These are phyloP conservation scores for Artemia sinica DNA, from an alignment of 2,888 invertebrate species.

Conservation along the genomic window DNA sequence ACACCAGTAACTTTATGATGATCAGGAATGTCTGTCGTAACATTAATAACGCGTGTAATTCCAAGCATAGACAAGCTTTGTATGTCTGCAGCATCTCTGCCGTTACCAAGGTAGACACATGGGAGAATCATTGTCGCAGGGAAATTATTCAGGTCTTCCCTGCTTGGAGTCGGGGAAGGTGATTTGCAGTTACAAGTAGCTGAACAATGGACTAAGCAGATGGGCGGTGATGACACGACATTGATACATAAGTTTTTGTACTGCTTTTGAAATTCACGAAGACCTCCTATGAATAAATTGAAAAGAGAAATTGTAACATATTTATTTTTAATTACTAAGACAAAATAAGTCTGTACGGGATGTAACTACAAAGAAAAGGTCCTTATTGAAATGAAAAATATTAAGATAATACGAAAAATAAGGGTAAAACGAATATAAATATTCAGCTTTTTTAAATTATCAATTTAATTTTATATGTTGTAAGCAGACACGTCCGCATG, in stretches of 20 bases:
- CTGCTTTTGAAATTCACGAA: constrained; percentile 29
- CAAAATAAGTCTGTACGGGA: too few relatives aligned
- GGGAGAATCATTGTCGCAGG: constrained; percentile 60
- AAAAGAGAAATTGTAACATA: too few relatives aligned
- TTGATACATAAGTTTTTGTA: constrained; percentile 19
- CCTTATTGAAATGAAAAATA: too few relatives aligned
- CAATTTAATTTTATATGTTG: too few relatives aligned
- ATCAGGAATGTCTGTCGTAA: constrained; percentile 55
- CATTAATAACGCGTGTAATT: constrained; percentile 60
- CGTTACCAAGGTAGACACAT: constrained; percentile 63
- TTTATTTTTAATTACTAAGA: too few relatives aligned
- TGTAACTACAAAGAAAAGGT: too few relatives aligned
- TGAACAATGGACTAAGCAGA: constrained; percentile 31
- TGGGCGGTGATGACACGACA: constrained; percentile 28
- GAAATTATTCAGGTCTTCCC: constrained; percentile 42
- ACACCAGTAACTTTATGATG: constrained; percentile 48
- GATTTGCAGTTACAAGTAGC: constrained; percentile 26
- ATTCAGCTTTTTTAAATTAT: too few relatives aligned
- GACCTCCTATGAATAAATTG: constrained; percentile 28
- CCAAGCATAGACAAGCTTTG: constrained; percentile 45
- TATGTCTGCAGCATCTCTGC: constrained; percentile 55
- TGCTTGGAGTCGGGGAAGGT: constrained; percentile 19
- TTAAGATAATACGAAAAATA: too few relatives aligned
- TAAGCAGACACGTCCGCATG: too few relatives aligned
- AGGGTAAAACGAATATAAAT: too few relatives aligned